Evolutionary conservation across 2,888 invertebrate genomes (phyloP), one percentile per base, ranked within the genome.

Genomic region (Deroplatys truncata): DNA sequence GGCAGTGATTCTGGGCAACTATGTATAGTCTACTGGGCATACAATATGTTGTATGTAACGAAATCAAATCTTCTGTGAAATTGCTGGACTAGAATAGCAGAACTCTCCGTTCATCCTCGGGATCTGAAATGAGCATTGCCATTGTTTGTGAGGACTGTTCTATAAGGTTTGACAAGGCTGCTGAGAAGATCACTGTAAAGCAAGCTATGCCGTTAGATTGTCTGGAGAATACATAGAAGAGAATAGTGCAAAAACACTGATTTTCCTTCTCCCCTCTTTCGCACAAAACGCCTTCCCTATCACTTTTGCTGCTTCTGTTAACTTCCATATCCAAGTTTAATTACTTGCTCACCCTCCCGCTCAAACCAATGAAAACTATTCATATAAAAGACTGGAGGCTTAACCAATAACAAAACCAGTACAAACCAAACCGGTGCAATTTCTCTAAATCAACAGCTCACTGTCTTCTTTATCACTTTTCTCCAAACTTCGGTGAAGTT

Each of bases 391-490:
- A 49, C 20, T 85, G 20, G 25, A 43, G 85, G 49, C 72, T 56
- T 72, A 86, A 13, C 82, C 72, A 86, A 86, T 86, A 72, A 82
- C 15, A 86, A 85, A 85, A 49, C 20, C 13, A 10, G 85, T 25
- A 49, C 49, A 82, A 56, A 31, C 28, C 82, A 86, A 86, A 82
- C 82, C 29, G 31, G 82, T 82, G 87, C 84, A 72, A 82, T 88
- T 89, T 72, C 89, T 84, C 89, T 84, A 88, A 88, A 86, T 84
- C 84, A 89, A 89, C 89, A 89, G 56, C 89, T 28, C 86, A 89
- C 88, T 88, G 82, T 88, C 84, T 43, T 49, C 86, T 88, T 89
- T 85, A 88, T 89, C 89, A 88, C 89, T 84, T 88, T 82, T 89
- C 31, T 10, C 49, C 84, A 28, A 85, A 89, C 82, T 89, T 89